Percentiles rank a stretch among this genome's conserved stretches.
phyloP scores from a whole-genome alignment of 2,113 vertebrate genomes.

The Probosciger aterrimus region DNA sequence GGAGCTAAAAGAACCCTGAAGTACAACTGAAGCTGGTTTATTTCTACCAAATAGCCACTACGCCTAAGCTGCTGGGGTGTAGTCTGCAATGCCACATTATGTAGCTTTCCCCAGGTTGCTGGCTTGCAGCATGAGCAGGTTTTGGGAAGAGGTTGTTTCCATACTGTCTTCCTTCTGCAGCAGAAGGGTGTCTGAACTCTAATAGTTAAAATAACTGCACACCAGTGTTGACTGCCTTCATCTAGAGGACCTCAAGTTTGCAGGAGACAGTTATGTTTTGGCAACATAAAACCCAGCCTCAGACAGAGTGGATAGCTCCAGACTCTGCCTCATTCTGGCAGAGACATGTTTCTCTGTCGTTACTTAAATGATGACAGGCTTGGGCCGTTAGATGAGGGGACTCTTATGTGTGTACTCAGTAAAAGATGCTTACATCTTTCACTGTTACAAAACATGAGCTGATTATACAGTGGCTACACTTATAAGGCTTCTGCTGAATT shows the following conservation, averaged over 20 bases:
- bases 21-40: not conserved
- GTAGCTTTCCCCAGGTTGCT: not conserved
- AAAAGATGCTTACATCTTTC: not conserved
- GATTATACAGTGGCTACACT: not conserved
- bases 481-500: not conserved
- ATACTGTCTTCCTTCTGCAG: not conserved
- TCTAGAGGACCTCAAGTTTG: conserved; percentile 2
- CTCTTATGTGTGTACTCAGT: not conserved
- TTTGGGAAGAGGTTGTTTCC: not conserved
- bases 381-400: not conserved
- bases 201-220: not conserved
- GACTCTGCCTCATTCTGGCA: conserved; percentile 61
- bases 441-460: not conserved
- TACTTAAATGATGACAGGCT: conserved; percentile 23
- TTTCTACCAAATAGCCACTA: not conserved
- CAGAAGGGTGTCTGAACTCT: not conserved
- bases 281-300: conserved; percentile 19
- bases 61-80: not conserved
- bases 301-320: conserved; percentile 31
- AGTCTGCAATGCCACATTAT: not conserved
- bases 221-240: not conserved
- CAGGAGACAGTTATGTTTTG: conserved; percentile 20
- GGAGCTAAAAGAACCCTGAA: not conserved
- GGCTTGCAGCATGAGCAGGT: not conserved
- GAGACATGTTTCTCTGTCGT: not conserved